Conservation (phyloP, 2,113 vertebrate species). For the Pseudorhombus dupliciocellatus region DNA sequence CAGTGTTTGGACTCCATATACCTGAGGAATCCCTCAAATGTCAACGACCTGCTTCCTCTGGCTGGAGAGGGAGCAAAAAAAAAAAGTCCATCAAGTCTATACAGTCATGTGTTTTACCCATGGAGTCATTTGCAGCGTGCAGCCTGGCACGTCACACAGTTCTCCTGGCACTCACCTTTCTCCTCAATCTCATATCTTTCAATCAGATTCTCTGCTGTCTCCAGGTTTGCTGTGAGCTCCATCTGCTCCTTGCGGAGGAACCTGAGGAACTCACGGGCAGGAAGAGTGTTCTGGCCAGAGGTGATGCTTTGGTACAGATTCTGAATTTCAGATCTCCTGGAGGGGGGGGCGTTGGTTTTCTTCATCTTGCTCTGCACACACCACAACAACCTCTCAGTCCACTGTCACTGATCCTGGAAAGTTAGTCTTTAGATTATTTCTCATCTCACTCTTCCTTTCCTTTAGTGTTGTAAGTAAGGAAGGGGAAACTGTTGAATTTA, state of each 20-base stretch:
- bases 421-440: not conserved
- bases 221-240: constrained; percentile 60
- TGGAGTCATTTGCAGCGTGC: constrained; percentile 12
- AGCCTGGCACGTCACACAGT: not conserved
- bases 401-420: not conserved
- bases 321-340: constrained; percentile 70
- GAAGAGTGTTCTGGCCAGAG: constrained; percentile 32
- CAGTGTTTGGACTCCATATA: constrained; percentile 85
- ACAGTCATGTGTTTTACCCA: not conserved
- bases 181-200: constrained; percentile 76
- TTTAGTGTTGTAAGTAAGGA: too few species aligned
- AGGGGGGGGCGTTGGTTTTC: constrained; percentile 37
- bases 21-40: constrained; percentile 86
- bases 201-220: constrained; percentile 62
- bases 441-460: too few species aligned
- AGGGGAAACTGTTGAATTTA: too few species aligned
- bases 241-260: constrained; percentile 72
- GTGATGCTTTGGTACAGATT: constrained; percentile 56
- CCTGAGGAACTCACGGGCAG: constrained; percentile 48
- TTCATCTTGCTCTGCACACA: constrained; percentile 54
- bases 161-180: constrained; percentile 57
- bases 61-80: constrained; percentile 69
- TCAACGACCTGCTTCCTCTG: constrained; percentile 77
- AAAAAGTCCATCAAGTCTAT: not conserved
- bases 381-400: constrained; percentile 10